Evolutionary conservation across 2,888 invertebrate species (phyloP), one percentile per base, ranked within the genome.

Genomic region (Ormyrus pomaceus): DNA sequence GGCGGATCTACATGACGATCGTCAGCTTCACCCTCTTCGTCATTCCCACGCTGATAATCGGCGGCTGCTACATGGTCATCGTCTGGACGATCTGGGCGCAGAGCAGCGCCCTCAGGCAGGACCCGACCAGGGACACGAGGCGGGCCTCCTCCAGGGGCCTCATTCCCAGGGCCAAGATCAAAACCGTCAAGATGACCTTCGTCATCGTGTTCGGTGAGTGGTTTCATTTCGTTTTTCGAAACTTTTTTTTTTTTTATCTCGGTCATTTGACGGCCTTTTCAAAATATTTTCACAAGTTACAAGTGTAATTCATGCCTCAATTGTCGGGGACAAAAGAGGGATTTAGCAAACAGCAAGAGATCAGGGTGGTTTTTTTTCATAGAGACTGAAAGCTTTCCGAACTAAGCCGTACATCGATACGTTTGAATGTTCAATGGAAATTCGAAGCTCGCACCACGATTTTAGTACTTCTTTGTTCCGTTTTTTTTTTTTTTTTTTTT

Each of bases 111-210:
- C 77, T 90, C 48, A 87, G 87, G 62, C 88, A 89, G 48, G 90
- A 89, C 55, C 93, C 93, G 0, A 92, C 92, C 5, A 86, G 87
- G 62, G 93, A 93, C 83, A 94, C 94, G 51, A 92, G 96, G 61
- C 92, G 97, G 66, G 97, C 97, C 0, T 97, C 97, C 89, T 97
- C 97, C 46, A 93, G 98, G 70, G 98, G 98, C 64, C 95, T 98
- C 81, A 98, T 98, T 87, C 98, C 98, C 0, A 94, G 96, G 82
- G 98, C 98, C 53, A 98, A 98, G 92, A 97, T 98, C 86, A 98
- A 98, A 92, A 98, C 98, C 13, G 97, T 98, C 82, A 98, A 98
- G 92, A 98, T 98, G 97, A 98, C 98, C 0, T 95, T 98, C 85
- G 97, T 98, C 85, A 98, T 98, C 86, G 98, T 98, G 80, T 96